Percentiles rank a stretch among this genome's conserved stretches.
Evolutionary conservation across 2,113 vertebrate species (phyloP).

Genomic region (Neolamprologus falcicula): DNA sequence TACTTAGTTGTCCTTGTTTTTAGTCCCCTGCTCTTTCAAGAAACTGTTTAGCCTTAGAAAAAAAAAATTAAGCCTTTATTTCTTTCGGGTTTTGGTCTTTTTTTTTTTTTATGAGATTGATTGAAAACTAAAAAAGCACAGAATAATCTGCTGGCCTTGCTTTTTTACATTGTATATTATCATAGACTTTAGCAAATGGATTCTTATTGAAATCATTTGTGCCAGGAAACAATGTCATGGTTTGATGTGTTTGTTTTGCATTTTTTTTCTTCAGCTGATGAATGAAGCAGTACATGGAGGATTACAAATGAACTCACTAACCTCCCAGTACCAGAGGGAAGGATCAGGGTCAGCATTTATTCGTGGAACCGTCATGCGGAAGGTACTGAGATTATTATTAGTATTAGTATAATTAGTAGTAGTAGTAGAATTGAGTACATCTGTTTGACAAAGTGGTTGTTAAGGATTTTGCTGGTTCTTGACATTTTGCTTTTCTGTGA

Average conservation of each 20-base stretch:
- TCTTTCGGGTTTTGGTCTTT: background rate
- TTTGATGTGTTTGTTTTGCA: background rate
- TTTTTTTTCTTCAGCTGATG: background rate
- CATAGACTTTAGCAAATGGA: background rate
- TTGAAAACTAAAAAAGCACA: background rate
- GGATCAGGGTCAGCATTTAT: background rate
- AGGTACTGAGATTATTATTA: background rate
- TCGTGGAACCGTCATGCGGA: background rate
- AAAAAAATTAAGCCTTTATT: background rate
- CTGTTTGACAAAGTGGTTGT: background rate
- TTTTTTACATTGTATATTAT: background rate
- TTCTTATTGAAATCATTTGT: background rate
- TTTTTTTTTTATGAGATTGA: background rate
- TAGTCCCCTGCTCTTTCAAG: background rate
- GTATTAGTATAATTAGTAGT: background rate
- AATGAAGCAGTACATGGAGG: background rate
- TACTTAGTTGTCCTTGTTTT: background rate
- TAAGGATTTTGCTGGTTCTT: background rate
- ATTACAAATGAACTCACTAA: background rate
- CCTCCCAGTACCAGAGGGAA: accelerated
- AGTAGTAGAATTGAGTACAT: background rate
- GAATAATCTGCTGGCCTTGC: background rate
- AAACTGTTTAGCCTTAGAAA: background rate
- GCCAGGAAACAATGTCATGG: background rate
- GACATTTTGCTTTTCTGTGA: background rate